Percentiles rank a stretch among this genome's conserved stretches.
These are phyloP conservation scores for Iselma pallidipennis DNA, from an alignment of 2,888 invertebrate genomes.

Conservation along the genomic window DNA sequence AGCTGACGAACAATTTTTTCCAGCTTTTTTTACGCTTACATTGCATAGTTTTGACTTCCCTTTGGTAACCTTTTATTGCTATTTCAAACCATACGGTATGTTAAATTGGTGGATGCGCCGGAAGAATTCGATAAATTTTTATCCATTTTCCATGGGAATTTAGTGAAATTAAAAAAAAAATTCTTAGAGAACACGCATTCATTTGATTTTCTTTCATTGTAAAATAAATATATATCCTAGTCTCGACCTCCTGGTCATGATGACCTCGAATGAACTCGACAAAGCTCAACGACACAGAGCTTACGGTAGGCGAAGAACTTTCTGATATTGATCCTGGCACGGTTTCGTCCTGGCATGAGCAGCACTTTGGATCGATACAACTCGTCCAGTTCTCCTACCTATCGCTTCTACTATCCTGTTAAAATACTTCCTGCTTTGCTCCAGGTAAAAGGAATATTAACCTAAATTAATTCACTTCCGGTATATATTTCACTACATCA, in stretches of 20 bases:
- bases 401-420: constrained; percentile 43
- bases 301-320: not conserved
- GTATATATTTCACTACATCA: constrained; percentile 3
- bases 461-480: constrained; percentile 22
- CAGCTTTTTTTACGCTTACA: not conserved
- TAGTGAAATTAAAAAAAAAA: not conserved
- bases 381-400: constrained; percentile 3
- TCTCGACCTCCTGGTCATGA: not conserved
- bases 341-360: constrained; percentile 16
- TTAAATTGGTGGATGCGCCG: constrained; percentile 1
- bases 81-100: no score
- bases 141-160: not conserved
- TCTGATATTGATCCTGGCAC: not conserved
- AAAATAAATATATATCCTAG: not conserved
- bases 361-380: constrained; percentile 21
- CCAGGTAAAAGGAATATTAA: constrained; percentile 42
- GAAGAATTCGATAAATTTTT: not conserved
- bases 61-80: not conserved
- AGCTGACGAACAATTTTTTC: not conserved
- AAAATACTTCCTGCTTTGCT: constrained; percentile 48
- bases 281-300: constrained; percentile 1
- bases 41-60: not conserved
- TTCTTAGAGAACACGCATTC: no score
- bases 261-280: not conserved
- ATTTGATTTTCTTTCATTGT: not conserved